phyloP scores from a whole-genome alignment of 2,797 vertebrate species.

The Podargus strigoides region DNA sequence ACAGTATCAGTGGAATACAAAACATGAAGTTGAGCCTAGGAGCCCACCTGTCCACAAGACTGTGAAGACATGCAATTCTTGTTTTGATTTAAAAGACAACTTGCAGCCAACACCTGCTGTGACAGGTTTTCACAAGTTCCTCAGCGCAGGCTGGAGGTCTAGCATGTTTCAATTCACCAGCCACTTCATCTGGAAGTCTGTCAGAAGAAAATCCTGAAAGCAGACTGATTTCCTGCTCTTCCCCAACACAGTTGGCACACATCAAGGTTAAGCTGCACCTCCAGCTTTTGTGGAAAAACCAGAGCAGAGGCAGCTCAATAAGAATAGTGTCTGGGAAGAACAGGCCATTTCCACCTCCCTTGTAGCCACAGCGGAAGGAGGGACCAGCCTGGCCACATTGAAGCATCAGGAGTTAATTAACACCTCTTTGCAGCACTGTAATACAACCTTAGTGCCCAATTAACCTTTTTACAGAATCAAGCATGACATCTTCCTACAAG shows the following conservation, averaged over 20 bases:
- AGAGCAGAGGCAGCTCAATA: neutral
- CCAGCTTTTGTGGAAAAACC: neutral
- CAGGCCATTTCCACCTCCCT: neutral
- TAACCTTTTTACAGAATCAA: neutral
- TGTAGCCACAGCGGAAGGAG: accelerated
- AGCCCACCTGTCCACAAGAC: neutral
- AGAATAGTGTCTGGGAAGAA: neutral
- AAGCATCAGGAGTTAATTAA: neutral
- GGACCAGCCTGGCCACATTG: neutral
- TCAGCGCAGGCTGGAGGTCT: neutral
- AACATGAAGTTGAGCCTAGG: neutral
- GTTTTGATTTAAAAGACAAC: constrained; percentile 7
- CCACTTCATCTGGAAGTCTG: neutral
- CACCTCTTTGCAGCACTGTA: neutral
- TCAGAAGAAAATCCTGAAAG: neutral
- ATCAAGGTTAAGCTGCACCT: neutral
- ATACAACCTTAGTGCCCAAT: neutral
- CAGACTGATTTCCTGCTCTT: neutral
- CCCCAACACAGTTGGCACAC: neutral
- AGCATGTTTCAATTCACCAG: neutral
- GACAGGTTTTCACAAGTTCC: constrained; percentile 5
- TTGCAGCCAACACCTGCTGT: neutral
- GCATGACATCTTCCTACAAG: neutral
- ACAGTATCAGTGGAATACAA: neutral
- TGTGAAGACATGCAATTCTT: neutral